Base-by-base conservation (phyloP, 2,888 invertebrate genomes). In the Melipona bicolor region DNA sequence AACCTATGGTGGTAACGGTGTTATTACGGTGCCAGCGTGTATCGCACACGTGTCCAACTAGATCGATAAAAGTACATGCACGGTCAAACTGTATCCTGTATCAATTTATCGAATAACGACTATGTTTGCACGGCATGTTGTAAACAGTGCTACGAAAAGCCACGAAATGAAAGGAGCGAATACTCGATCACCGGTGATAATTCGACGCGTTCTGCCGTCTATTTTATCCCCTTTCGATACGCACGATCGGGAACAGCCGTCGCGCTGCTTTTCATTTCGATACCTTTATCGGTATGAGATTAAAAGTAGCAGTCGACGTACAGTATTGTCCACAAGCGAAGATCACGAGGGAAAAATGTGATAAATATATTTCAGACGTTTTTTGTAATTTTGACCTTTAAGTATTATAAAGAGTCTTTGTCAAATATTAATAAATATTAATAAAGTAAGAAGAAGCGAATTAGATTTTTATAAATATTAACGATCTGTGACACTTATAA, bases 1-100 rank as follows among this genome's bases (percentile, higher is more conserved):
- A 83, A 83, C 76, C 81, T 79, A 84, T 75, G 61, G 70, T 24
- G 52, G 70, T 24, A n/a, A 74, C 74, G 72, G 56, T 61, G 84
- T 71, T 80, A 75, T 65, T 81, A 81, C 81, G 43, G 43, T n/a
- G 27, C 50, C 50, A 36, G 15, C 67, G 21, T 36, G 49, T 64
- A 62, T 11, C 52, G 67, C 43, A 24, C 27, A 32, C 56, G 54
- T 32, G 50, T 36, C 13, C 76, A 59, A 17, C 19, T 71, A 21
- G 74, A 64, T 83, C 74, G 83, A 79, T 84, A 61, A 68, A 78
- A 74, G 27, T 75, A 56, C 65, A 77, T 59, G 61, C 49, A 43
- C 76, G 76, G 54, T 36, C 49, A 36, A 72, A 32, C 64, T 52
- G 61, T 21, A 43, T 71, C 52, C 69, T 36, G 73, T 71, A 84